Conservation (phyloP, 2,797 vertebrate genomes). For the Eulemur mongoz region DNA sequence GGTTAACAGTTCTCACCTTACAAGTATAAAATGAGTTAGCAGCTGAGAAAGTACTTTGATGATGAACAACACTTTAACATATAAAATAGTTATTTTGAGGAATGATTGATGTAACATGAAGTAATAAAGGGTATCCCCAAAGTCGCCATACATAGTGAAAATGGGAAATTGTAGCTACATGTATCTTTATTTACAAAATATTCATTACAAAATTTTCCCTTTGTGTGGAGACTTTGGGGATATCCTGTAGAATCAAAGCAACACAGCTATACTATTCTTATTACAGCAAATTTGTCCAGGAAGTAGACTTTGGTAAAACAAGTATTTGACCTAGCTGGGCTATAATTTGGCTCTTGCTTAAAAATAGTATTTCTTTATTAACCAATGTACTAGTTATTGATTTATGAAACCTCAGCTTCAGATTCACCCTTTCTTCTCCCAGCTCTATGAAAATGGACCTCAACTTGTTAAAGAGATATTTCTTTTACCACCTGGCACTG, state of each 20-base stretch:
- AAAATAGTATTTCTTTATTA: slow-evolving; percentile 26
- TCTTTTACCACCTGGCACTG: neutral
- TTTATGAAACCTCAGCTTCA: slow-evolving; percentile 9
- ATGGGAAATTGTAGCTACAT: no score
- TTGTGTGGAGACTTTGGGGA: no score
- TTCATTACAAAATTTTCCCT: no score
- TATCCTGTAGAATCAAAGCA: neutral
- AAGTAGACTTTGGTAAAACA: slow-evolving; percentile 9
- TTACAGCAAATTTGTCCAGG: neutral
- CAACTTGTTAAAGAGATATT: neutral
- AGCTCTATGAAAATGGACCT: neutral
- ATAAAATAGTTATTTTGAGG: neutral
- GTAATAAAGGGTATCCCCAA: neutral
- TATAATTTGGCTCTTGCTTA: slow-evolving; percentile 21
- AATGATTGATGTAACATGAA: neutral
- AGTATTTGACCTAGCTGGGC: neutral
- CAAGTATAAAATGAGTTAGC: slow-evolving; percentile 5
- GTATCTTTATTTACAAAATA: no score
- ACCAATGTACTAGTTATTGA: neutral
- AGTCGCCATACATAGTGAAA: no score
- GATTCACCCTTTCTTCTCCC: neutral
- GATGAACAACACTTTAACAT: neutral
- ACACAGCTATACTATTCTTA: neutral
- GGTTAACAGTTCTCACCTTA: neutral
- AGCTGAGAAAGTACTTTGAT: neutral